Percentiles rank a stretch among this genome's conserved stretches.
Evolutionary conservation across 2,113 vertebrate species (phyloP).

Genomic region (Poicephalus meyeri): DNA sequence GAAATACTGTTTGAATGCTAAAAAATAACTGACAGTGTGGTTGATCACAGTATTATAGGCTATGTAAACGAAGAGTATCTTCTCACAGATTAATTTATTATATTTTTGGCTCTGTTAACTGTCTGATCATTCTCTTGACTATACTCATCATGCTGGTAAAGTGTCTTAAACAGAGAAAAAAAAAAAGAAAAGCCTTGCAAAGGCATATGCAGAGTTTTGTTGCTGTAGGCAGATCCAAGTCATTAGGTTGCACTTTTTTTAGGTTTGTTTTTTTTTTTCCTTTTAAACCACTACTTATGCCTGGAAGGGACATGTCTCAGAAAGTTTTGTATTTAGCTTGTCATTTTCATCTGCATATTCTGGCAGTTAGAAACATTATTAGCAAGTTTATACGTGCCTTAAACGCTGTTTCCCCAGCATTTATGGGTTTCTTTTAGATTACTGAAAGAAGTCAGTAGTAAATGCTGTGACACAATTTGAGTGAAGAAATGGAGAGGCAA

Average conservation of each 20-base stretch:
- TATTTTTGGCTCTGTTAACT: background rate
- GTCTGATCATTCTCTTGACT: background rate
- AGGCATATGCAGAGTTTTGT: background rate
- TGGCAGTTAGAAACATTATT: background rate
- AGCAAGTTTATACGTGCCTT: background rate
- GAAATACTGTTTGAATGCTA: background rate
- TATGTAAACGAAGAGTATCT: background rate
- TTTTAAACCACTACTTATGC: background rate
- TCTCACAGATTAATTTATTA: background rate
- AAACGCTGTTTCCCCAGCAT: background rate
- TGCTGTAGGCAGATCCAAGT: background rate
- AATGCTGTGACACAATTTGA: background rate
- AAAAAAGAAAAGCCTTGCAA: background rate
- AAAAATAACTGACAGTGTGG: background rate
- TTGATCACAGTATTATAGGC: background rate
- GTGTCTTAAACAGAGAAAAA: background rate
- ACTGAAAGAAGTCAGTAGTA: background rate
- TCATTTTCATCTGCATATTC: constrained; percentile 13
- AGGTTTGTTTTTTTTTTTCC: background rate
- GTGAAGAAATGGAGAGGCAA: background rate
- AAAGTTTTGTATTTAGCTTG: constrained; percentile 10
- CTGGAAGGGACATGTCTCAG: background rate
- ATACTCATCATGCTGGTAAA: background rate
- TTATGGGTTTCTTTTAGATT: background rate
- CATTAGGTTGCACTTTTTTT: background rate